These are phyloP conservation scores for Harpagoxenus sublaevis DNA, from an alignment of 2,888 invertebrate genomes.

Conservation along the genomic window DNA sequence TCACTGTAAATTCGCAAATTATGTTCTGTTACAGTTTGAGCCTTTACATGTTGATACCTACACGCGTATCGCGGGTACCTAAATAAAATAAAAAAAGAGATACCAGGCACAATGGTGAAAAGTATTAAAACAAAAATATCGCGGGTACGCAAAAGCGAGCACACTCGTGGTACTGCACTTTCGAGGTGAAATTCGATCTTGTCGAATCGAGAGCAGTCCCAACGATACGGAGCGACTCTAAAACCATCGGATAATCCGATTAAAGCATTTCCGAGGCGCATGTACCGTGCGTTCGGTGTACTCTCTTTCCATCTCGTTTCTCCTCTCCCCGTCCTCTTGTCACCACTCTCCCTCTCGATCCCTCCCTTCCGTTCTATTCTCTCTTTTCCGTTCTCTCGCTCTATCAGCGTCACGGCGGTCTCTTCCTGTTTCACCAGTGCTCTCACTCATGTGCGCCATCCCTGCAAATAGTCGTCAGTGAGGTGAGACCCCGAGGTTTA, in stretches of 20 bases:
- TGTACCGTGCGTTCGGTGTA: constrained; percentile 47
- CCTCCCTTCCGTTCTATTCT: background rate
- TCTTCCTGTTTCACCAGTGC: constrained; percentile 21
- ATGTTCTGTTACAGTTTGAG: background rate
- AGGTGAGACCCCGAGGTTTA: constrained; percentile 83
- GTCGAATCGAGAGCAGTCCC: constrained; percentile 43
- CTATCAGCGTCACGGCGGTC: constrained; percentile 30
- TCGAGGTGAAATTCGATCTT: constrained; percentile 63
- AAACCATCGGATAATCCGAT: constrained; percentile 81
- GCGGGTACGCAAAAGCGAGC: background rate
- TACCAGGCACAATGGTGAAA: background rate
- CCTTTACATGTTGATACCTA: background rate
- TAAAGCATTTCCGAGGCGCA: constrained; percentile 75
- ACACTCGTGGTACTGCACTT: constrained; percentile 49
- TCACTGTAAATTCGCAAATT: background rate
- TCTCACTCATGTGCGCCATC: constrained; percentile 54
- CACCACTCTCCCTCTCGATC: background rate
- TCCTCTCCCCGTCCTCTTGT: background rate
- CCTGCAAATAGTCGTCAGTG: constrained; percentile 83
- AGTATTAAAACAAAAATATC: constrained; percentile 41
- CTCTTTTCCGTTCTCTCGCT: constrained; percentile 21
- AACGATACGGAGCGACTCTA: constrained; percentile 62
- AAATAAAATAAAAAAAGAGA: background rate
- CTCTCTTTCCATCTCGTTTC: constrained; percentile 53
- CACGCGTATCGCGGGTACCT: background rate